A percentile compares a stretch with the other conserved stretches of the same genome.
Evolutionary conservation across 2,113 vertebrate genomes (phyloP).

Genomic region (Proteles cristata): DNA sequence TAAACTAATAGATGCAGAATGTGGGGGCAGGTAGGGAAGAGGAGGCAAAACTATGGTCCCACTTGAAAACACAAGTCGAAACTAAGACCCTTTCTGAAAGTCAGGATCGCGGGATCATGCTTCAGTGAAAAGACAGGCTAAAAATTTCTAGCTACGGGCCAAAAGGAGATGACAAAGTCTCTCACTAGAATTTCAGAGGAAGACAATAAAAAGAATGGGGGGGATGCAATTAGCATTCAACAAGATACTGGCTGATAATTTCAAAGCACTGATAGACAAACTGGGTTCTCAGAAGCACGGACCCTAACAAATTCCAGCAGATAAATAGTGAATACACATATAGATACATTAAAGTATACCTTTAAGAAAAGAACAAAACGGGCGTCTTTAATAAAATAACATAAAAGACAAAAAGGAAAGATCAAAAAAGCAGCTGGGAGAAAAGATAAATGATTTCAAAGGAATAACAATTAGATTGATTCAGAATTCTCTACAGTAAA

Average conservation of each 20-base stretch:
- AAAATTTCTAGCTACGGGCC: not conserved
- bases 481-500: not conserved
- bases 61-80: not conserved
- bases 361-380: not conserved
- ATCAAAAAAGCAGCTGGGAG: not conserved
- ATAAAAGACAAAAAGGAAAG: not conserved
- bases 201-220: not conserved
- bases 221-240: not conserved
- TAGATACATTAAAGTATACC: not conserved
- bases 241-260: not conserved
- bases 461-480: not conserved
- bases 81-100: not conserved
- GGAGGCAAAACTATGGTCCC: not conserved
- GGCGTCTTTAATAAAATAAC: not conserved
- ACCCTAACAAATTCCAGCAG: not conserved
- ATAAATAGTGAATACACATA: not conserved
- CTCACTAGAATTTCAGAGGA: not conserved
- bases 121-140: not conserved
- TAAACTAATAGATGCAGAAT: not conserved
- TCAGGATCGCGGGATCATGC: not conserved
- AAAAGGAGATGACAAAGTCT: not conserved
- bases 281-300: not conserved
- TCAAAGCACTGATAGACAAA: not conserved
- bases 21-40: not conserved
- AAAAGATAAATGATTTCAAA: constrained; percentile 30